Base-by-base conservation (phyloP, 1,140 invertebrate species). In the Lordiphosa stackelbergi region DNA sequence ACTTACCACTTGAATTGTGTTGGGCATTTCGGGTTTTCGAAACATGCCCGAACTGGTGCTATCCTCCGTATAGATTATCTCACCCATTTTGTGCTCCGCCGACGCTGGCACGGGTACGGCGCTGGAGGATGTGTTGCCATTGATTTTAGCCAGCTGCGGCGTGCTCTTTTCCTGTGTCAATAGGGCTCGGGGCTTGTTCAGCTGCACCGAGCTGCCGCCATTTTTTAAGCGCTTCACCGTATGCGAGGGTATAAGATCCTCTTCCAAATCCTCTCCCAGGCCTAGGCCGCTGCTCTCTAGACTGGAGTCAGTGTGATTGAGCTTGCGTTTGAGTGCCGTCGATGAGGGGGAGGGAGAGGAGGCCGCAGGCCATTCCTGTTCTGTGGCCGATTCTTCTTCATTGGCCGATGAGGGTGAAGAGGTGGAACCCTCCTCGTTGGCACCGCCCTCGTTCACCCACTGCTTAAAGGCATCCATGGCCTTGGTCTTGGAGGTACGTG, bases 391-490 rank as follows among this genome's bases (percentile, higher is more conserved):
- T 12, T 73, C 74, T 48, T 84, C 84, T 4, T 78, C 74, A 31
- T 86, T 85, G 1, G 73, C 74, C 8, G 79, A 77, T 6, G 77
- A 78, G 2, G 75, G 63, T 10, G 77, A 85, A 11, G 65, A 65
- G 1, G 36, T 35, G 22, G 73, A 77, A 8, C 68, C 72, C 28
- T 81, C 68, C 0, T 66, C 73, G n/a, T 63, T 46, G 42, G 19
- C 49, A 6, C 55, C 77, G 4, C 57, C 61, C 19, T 85, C 72
- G 9, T 49, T 68, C 0, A 83, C 85, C 94, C 94, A 95, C 58
- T 92, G 91, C 75, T 95, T 95, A n/a, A 95, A 94, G 86, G 94
- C 93, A 88, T 94, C 92, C 88, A 95, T 90, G 1, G 94, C 94
- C 70, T 93, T 94, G 36, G 92, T 93, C 88, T 95, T 95, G 69